Evolutionary conservation across 2,797 vertebrate genomes (phyloP), one percentile per base, ranked within the genome.

Genomic region (Crocodylus rhombifer): DNA sequence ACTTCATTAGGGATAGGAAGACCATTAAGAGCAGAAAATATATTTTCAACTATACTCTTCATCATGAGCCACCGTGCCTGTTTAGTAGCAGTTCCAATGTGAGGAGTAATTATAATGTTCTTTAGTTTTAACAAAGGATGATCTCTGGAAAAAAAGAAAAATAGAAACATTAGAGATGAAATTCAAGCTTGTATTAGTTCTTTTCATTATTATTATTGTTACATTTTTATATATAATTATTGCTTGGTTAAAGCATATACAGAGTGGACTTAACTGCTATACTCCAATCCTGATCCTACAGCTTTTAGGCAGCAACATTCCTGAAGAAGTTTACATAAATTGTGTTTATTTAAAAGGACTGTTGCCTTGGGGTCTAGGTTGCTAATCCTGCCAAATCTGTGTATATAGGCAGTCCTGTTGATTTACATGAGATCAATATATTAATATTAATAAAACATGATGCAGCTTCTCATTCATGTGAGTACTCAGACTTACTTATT

Each of bases 81-180:
- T 63, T 89, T 71, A 61, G 98, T 98, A 89, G 98, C 96, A 30
- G 98, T 97, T 87, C 98, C 98, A 10, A 98, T 88, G 92, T 99
- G 98, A 73, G 98, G 98, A 57, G 98, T 97, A 84, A 98, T 84
- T 51, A 97, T 95, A 57, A 98, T 93, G 16, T 98, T 98, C 84
- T 97, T 97, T 84, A 99, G 14, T 60, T 96, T 96, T 78, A 98
- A 69, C 95, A 98, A 92, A 67, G 98, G 98, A 80, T 98, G 98
- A 80, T 97, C 97, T 96, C 98, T 99, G 97, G 3, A 7, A 71
- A 13, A 60, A 73, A 77, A 82, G 3, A 62, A 92, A 89, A 90
- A 73, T 76, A 95, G 71, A 92, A 79, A 51, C 14, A 55, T 28
- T 26, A 33, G 81, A 63, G 20, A 25, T 55, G 51, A 76, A 61